phyloP scores from a whole-genome alignment of 1,140 invertebrate genomes.

The Drosophila pallidifrons region DNA sequence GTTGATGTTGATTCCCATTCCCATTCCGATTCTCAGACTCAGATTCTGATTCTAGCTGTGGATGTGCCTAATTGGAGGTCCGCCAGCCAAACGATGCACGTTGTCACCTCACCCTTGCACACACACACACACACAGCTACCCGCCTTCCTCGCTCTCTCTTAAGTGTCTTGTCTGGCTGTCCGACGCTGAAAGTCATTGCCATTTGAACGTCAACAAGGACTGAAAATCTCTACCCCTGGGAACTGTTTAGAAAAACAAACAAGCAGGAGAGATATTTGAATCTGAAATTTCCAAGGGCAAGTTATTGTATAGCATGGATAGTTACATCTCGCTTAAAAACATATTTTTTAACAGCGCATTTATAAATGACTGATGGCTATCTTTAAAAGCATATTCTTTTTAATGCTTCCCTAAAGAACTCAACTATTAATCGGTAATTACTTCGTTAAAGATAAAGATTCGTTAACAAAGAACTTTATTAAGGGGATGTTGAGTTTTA shows the following conservation, averaged over 20 bases:
- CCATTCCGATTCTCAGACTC: constrained; percentile 1
- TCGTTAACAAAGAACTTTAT: no score
- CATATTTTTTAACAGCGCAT: no score
- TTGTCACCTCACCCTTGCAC: background rate
- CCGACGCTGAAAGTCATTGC: constrained; percentile 36
- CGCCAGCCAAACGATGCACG: constrained; percentile 14
- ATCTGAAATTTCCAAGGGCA: background rate
- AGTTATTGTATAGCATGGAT: background rate
- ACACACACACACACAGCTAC: background rate
- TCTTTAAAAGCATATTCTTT: no score
- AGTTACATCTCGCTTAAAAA: no score
- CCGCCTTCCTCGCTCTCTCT: background rate
- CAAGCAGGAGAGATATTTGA: background rate
- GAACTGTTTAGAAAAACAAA: background rate
- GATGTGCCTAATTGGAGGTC: constrained; percentile 42
- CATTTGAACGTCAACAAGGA: constrained; percentile 27
- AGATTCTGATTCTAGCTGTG: constrained; percentile 7
- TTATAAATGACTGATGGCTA: no score
- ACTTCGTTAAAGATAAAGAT: background rate
- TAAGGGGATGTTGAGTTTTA: no score
- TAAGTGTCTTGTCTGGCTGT: constrained; percentile 1
- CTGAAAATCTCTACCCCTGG: constrained; percentile 3
- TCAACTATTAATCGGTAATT: background rate
- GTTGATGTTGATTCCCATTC: constrained; percentile 16
- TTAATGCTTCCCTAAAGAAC: background rate